Percentiles rank a stretch among this genome's conserved stretches.
Evolutionary conservation across 2,797 vertebrate species (phyloP).

Genomic region (Mormyrus hasselquistii): DNA sequence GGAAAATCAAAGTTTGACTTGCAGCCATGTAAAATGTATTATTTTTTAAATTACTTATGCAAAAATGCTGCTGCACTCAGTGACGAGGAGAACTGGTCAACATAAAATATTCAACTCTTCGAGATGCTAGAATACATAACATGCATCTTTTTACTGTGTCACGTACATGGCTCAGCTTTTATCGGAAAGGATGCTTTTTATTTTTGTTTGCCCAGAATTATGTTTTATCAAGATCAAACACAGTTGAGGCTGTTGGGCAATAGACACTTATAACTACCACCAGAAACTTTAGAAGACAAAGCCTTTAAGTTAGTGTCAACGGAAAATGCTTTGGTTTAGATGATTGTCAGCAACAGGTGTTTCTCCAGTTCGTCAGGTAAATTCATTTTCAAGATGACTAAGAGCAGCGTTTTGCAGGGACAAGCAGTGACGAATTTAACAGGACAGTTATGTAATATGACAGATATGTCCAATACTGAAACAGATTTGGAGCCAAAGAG

Average conservation of each 20-base stretch:
- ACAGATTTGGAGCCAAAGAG: not conserved
- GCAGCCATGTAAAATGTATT: not conserved
- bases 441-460: not conserved
- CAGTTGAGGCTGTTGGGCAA: not conserved
- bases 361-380: not conserved
- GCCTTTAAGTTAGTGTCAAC: not conserved
- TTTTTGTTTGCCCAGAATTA: not conserved
- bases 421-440: constrained; percentile 8
- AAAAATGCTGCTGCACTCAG: not conserved
- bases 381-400: not conserved
- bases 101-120: not conserved
- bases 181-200: not conserved
- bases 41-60: not conserved
- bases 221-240: not conserved
- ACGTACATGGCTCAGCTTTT: not conserved
- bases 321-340: not conserved
- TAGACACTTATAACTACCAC: not conserved
- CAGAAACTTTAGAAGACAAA: not conserved
- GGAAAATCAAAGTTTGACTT: not conserved
- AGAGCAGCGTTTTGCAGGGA: not conserved
- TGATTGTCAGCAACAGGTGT: not conserved
- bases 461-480: not conserved
- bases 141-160: not conserved
- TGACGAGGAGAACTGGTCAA: not conserved
- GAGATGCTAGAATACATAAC: not conserved